These are phyloP conservation scores for Thalassarche chlororhynchos DNA, from an alignment of 2,113 vertebrate species.

Conservation along the genomic window DNA sequence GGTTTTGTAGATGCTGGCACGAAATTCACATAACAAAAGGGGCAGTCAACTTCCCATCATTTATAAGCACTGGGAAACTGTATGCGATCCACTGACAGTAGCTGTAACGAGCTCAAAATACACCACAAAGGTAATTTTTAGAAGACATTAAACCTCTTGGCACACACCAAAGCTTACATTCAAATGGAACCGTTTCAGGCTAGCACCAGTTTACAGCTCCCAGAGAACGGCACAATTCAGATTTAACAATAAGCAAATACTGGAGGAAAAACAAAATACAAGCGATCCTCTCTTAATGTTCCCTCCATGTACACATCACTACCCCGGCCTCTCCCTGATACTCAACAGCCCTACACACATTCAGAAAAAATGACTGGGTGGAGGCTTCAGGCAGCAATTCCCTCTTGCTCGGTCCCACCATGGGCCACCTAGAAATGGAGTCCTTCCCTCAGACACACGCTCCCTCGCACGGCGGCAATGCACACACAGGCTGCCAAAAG, in stretches of 20 bases:
- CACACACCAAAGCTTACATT: neutral
- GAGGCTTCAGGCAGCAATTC: neutral
- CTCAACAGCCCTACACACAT: neutral
- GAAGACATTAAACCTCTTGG: neutral
- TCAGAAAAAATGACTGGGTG: neutral
- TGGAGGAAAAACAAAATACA: neutral
- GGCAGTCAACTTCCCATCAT: neutral
- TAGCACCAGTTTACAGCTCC: neutral
- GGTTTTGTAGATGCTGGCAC: neutral
- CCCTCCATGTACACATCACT: neutral
- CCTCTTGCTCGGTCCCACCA: neutral
- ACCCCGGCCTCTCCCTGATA: neutral
- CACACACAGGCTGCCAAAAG: rapidly evolving
- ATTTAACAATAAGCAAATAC: neutral
- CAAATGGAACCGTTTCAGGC: neutral
- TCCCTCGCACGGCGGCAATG: rapidly evolving
- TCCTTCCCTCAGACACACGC: neutral
- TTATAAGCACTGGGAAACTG: neutral
- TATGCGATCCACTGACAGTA: neutral
- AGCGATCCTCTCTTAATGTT: neutral
- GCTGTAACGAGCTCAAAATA: neutral
- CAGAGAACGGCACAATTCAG: neutral
- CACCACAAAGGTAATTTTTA: neutral
- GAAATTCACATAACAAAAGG: neutral
- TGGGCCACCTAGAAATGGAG: neutral